phyloP scores from a whole-genome alignment of 2,888 invertebrate genomes.

The Panzeria rudis region DNA sequence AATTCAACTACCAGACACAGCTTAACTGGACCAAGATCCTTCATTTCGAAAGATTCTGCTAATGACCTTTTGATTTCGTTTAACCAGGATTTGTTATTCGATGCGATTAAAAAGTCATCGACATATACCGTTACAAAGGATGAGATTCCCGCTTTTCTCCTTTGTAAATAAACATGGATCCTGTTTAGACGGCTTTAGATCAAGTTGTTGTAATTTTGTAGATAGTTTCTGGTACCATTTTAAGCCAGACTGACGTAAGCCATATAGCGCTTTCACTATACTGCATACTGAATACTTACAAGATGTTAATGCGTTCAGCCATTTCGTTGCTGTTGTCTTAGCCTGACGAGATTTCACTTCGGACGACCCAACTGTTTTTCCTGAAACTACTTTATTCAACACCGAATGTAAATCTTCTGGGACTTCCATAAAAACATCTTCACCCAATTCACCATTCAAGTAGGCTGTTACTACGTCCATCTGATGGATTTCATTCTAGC shows the following conservation, averaged over 20 bases:
- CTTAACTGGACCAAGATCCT: constrained; percentile 1
- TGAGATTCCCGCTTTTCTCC: too few species aligned
- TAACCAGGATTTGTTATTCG: too few species aligned
- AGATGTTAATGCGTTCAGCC: too few species aligned
- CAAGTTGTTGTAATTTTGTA: neutral
- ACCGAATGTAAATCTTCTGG: neutral
- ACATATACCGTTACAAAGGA: too few species aligned
- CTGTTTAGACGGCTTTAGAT: neutral
- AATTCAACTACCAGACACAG: too few species aligned
- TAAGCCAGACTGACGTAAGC: too few species aligned
- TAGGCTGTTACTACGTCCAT: neutral
- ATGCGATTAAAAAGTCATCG: too few species aligned
- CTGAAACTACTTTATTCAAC: neutral
- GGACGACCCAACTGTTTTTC: too few species aligned
- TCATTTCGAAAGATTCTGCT: constrained; percentile 4
- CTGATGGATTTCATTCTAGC: neutral
- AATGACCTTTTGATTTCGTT: neutral
- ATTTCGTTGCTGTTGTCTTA: neutral
- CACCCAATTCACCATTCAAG: neutral
- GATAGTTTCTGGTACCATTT: constrained; percentile 1
- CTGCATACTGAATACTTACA: neutral
- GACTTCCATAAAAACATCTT: neutral
- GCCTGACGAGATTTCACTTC: neutral
- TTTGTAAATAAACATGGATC: too few species aligned
- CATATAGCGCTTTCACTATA: neutral